Evolutionary conservation across 1,140 invertebrate genomes (phyloP).

Genomic region (Lycorma delicatula): DNA sequence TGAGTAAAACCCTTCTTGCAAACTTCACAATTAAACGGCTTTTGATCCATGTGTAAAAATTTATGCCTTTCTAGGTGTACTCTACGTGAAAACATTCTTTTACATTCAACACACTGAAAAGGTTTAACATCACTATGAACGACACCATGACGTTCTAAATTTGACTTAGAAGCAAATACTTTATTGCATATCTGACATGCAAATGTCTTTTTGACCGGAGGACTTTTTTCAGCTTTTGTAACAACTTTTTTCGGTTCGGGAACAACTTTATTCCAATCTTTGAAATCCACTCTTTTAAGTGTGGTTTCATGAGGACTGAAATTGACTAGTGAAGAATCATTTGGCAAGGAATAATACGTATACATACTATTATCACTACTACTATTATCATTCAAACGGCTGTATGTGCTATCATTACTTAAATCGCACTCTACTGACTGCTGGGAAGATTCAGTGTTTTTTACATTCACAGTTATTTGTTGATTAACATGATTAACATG

Average conservation of each 20-base stretch:
- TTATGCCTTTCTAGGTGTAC: constrained; percentile 9
- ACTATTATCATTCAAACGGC: constrained; percentile 1
- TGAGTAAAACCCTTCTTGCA: constrained; percentile 11
- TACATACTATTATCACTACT: constrained; percentile 1
- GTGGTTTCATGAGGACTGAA: not conserved
- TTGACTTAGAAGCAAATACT: not conserved
- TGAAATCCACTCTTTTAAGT: no score
- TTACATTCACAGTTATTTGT: no score
- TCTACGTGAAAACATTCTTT: constrained; percentile 7
- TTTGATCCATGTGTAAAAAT: constrained; percentile 2
- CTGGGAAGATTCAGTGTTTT: not conserved
- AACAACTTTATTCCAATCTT: constrained; percentile 2
- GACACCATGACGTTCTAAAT: not conserved
- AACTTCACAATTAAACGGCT: constrained; percentile 8
- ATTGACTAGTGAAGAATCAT: not conserved
- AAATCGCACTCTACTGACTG: not conserved
- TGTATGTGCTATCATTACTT: not conserved
- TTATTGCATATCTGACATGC: not conserved
- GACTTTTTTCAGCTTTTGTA: no score
- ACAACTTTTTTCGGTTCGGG: not conserved
- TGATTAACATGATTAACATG: no score
- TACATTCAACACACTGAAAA: constrained; percentile 15
- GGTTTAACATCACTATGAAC: constrained; percentile 31
- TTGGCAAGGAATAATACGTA: not conserved
- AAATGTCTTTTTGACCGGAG: not conserved